These are phyloP conservation scores for Ptyas mucosa DNA, from an alignment of 2,113 vertebrate species.

Conservation along the genomic window DNA sequence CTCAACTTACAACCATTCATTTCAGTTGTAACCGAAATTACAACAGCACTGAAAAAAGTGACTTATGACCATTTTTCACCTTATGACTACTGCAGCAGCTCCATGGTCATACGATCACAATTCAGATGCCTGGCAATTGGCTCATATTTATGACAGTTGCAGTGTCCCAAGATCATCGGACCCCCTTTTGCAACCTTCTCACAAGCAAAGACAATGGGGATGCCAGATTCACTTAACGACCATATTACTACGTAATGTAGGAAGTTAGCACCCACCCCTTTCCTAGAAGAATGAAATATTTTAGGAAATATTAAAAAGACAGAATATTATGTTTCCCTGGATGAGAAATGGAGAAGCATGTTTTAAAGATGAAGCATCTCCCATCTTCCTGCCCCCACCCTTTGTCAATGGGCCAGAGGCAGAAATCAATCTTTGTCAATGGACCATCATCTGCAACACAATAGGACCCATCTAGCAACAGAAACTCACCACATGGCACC, in stretches of 20 bases:
- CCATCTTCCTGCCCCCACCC: too few species aligned
- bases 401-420: too few species aligned
- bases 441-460: too few species aligned
- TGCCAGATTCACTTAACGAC: background rate
- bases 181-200: background rate
- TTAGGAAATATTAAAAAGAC: too few species aligned
- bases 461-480: too few species aligned
- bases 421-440: too few species aligned
- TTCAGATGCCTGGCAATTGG: background rate
- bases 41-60: background rate
- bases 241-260: background rate
- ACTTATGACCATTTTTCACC: background rate
- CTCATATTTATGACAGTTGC: background rate
- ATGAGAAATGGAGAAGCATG: too few species aligned
- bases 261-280: too few species aligned
- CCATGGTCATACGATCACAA: background rate
- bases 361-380: too few species aligned
- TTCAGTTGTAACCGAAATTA: background rate
- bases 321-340: too few species aligned
- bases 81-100: background rate
- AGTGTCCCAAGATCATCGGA: background rate
- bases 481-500: too few species aligned
- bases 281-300: too few species aligned
- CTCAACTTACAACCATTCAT: background rate
- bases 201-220: background rate